Percentiles rank a stretch among this genome's conserved stretches.
phyloP scores from a whole-genome alignment of 1,140 invertebrate species.

The Psilanteris sp. region DNA sequence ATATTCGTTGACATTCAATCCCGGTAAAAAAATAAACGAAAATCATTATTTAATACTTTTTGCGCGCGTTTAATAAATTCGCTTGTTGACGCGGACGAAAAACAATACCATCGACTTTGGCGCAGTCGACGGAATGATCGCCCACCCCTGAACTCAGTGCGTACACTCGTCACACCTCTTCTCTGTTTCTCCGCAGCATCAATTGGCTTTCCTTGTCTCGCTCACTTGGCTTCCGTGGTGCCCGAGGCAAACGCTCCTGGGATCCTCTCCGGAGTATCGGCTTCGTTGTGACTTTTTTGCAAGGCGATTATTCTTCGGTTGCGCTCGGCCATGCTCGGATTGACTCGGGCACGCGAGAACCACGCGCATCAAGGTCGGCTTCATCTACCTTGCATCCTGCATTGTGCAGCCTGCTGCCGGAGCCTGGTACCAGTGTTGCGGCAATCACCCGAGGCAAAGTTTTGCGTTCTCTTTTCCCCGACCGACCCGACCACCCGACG shows the following conservation, averaged over 20 bases:
- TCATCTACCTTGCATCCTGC: slow-evolving; percentile 73
- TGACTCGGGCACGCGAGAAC: slow-evolving; percentile 79
- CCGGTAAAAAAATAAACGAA: too few relatives aligned
- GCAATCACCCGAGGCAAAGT: slow-evolving; percentile 49
- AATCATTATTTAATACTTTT: too few relatives aligned
- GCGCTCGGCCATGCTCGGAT: slow-evolving; percentile 67
- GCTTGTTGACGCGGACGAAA: too few relatives aligned
- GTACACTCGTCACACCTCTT: neutral
- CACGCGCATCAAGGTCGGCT: slow-evolving; percentile 80
- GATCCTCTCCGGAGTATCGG: slow-evolving; percentile 51
- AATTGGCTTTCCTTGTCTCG: slow-evolving; percentile 36
- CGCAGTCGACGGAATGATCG: neutral
- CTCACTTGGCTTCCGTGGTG: slow-evolving; percentile 72
- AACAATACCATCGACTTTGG: neutral
- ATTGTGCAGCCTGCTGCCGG: slow-evolving; percentile 46
- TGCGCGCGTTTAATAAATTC: too few relatives aligned
- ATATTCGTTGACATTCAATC: too few relatives aligned
- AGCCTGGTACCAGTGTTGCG: slow-evolving; percentile 52
- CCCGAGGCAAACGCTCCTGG: slow-evolving; percentile 62
- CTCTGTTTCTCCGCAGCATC: slow-evolving; percentile 27
- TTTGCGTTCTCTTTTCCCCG: slow-evolving; percentile 2
- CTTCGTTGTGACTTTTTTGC: slow-evolving; percentile 35
- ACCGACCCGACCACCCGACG: slow-evolving; percentile 13
- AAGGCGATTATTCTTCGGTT: slow-evolving; percentile 59
- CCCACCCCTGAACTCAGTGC: slow-evolving; percentile 13